Evolutionary conservation across 2,888 invertebrate genomes (phyloP).

Genomic region (Rotaria macrura): DNA sequence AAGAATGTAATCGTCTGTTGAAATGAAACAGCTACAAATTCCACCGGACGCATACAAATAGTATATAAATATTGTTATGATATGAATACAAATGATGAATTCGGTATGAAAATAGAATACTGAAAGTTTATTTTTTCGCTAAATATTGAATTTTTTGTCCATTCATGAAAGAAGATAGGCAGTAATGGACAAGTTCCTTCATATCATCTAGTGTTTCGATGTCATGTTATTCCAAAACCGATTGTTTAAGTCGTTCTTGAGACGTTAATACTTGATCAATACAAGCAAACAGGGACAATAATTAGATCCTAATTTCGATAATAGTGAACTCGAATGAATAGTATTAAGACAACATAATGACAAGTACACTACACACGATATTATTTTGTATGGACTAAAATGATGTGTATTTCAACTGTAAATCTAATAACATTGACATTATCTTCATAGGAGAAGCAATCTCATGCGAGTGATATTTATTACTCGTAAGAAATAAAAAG

Average conservation of each 20-base stretch:
- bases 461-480: not conserved
- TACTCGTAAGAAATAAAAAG: not conserved
- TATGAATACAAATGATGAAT: not conserved
- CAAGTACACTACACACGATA: not conserved
- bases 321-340: not conserved
- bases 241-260: not conserved
- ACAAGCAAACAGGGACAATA: not conserved
- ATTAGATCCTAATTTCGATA: not conserved
- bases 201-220: not conserved
- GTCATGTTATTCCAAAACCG: not conserved
- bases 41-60: too few relatives aligned
- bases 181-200: not conserved
- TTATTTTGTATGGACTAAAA: not conserved
- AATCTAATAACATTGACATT: not conserved
- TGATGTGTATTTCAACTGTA: not conserved
- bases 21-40: too few relatives aligned
- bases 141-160: constrained; percentile 1
- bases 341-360: not conserved
- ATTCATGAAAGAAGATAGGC: not conserved
- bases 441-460: not conserved
- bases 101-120: not conserved
- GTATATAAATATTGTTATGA: not conserved
- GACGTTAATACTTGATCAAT: not conserved
- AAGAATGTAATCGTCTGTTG: too few relatives aligned
- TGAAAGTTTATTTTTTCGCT: not conserved